Percentiles rank a stretch among this genome's conserved stretches.
phyloP scores from a whole-genome alignment of 2,113 vertebrate genomes.

The Rhinolophus ferrumequinum region DNA sequence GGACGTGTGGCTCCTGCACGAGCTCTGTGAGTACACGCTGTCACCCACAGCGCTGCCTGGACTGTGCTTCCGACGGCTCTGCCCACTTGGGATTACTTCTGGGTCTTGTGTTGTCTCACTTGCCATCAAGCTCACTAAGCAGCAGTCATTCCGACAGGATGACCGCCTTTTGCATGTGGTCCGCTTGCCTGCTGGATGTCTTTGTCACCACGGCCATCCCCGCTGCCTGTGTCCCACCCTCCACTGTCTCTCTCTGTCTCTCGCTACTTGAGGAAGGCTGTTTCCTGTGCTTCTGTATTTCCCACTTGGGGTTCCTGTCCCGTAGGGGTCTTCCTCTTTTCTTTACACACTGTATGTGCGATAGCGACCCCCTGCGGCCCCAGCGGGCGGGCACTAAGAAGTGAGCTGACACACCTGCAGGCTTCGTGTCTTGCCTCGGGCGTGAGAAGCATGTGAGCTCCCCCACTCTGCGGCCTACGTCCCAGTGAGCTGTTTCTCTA shows the following conservation, averaged over 20 bases:
- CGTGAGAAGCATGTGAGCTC: slow-evolving; percentile 57
- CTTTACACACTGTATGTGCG: not conserved
- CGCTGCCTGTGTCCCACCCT: slow-evolving; percentile 24
- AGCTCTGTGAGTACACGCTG: not conserved
- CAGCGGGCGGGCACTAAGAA: not conserved
- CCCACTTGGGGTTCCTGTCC: slow-evolving; percentile 28
- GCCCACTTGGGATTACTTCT: not conserved
- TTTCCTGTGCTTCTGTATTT: slow-evolving; percentile 53
- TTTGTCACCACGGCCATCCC: not conserved
- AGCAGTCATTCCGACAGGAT: not conserved
- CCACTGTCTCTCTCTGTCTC: slow-evolving; percentile 20
- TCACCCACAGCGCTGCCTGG: not conserved
- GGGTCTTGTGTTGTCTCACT: not conserved
- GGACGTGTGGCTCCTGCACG: slow-evolving; percentile 40
- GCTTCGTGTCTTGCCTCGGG: slow-evolving; percentile 26
- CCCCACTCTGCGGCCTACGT: slow-evolving; percentile 53
- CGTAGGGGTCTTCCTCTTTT: not conserved
- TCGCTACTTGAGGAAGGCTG: slow-evolving; percentile 39
- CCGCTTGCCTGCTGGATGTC: not conserved
- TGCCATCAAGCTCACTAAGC: not conserved
- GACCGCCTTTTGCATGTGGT: slow-evolving; percentile 53
- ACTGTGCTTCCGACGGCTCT: slow-evolving; percentile 13
- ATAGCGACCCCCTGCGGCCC: not conserved
- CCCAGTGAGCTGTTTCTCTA: not conserved
- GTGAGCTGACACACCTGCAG: not conserved